These are phyloP conservation scores for Camponotus fellah DNA, from an alignment of 2,888 invertebrate genomes.

Conservation along the genomic window DNA sequence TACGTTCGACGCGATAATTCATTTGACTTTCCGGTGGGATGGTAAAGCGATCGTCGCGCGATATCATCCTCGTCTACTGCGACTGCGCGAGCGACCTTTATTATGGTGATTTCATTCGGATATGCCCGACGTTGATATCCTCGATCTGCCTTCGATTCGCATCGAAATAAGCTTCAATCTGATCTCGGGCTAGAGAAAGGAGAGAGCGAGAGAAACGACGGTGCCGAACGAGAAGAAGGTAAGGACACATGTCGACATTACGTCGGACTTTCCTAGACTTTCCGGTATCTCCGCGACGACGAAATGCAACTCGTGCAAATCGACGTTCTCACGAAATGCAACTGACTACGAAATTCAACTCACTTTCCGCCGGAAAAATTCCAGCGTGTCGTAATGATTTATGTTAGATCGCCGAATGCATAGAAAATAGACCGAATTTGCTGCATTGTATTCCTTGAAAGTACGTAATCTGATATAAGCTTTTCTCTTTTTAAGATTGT, in stretches of 20 bases:
- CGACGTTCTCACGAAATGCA: conserved; percentile 23
- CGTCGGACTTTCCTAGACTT: conserved; percentile 43
- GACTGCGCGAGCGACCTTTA: conserved; percentile 73
- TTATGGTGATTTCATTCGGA: conserved; percentile 83
- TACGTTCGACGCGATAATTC: conserved; percentile 72
- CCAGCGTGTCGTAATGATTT: conserved; percentile 39
- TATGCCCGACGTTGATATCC: conserved; percentile 77
- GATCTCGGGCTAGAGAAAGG: conserved; percentile 45
- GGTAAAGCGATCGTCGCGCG: conserved; percentile 55
- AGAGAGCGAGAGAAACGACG: neutral
- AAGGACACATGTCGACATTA: conserved; percentile 60
- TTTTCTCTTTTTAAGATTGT: neutral
- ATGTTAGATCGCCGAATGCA: neutral
- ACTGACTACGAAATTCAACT: conserved; percentile 33
- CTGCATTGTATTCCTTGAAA: neutral
- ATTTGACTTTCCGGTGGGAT: conserved; percentile 58
- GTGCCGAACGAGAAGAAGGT: conserved; percentile 32
- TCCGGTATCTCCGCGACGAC: conserved; percentile 33
- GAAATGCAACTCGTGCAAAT: conserved; percentile 36
- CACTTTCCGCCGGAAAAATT: conserved; percentile 22
- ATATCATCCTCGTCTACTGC: conserved; percentile 57
- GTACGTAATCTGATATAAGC: neutral
- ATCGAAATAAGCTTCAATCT: conserved; percentile 79
- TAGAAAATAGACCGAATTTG: neutral
- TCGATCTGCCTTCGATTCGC: conserved; percentile 81